A percentile compares a stretch with the other conserved stretches of the same genome.
These are phyloP conservation scores for Drosophila longiperda DNA, from an alignment of 2,888 invertebrate genomes.

Conservation along the genomic window DNA sequence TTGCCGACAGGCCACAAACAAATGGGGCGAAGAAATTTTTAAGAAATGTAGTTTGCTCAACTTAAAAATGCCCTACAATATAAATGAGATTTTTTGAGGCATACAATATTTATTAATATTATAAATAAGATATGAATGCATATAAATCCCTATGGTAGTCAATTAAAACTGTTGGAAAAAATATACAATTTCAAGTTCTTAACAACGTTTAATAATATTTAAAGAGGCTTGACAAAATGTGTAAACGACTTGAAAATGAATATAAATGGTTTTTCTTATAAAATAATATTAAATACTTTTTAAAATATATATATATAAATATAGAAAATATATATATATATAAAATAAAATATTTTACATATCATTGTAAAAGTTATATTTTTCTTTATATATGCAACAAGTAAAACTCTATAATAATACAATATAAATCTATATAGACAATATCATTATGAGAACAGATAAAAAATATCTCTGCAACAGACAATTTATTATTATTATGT, in stretches of 20 bases:
- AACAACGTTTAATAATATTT: not conserved
- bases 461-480: not conserved
- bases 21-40: conserved; percentile 21
- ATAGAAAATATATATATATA: not conserved
- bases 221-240: not conserved
- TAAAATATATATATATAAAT: not conserved
- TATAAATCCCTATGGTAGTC: too few species aligned
- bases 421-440: not conserved
- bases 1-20: conserved; percentile 49
- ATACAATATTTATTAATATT: too few species aligned
- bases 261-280: too few species aligned
- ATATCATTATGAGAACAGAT: too few species aligned
- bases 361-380: not conserved
- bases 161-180: not conserved
- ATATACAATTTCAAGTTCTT: not conserved
- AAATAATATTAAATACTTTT: not conserved
- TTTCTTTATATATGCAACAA: not conserved
- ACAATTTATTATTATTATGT: not conserved
- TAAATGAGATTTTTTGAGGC: not conserved
- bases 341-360: not conserved
- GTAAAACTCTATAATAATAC: not conserved
- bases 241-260: not conserved
- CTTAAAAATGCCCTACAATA: conserved; percentile 23
- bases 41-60: not conserved
- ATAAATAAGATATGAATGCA: not conserved